These are phyloP conservation scores for Hippotragus niger DNA, from an alignment of 2,113 vertebrate genomes.

Conservation along the genomic window DNA sequence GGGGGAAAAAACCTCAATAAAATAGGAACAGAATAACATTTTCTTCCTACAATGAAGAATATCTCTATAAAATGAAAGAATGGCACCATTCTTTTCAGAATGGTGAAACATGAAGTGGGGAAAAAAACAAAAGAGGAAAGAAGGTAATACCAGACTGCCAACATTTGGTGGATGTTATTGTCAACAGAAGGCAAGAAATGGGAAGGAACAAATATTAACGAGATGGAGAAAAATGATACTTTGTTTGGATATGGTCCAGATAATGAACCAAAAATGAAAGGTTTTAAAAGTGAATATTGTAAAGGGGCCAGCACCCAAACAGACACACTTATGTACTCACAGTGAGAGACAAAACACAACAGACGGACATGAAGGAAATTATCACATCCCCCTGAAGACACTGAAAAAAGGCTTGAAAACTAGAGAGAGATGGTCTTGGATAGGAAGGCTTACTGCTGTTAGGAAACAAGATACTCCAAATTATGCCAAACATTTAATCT, in stretches of 20 bases:
- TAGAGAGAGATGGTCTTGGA: background rate
- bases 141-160: background rate
- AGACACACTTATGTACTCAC: background rate
- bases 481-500: background rate
- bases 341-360: background rate
- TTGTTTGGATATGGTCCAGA: background rate
- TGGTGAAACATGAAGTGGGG: background rate
- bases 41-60: conserved; percentile 12
- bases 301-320: background rate
- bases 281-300: background rate
- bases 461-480: background rate
- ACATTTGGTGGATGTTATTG: background rate
- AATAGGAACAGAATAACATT: conserved; percentile 8
- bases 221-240: background rate
- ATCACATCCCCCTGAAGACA: background rate
- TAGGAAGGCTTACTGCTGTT: background rate
- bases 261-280: background rate
- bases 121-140: background rate
- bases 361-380: background rate
- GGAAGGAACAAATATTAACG: background rate
- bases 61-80: conserved; percentile 17
- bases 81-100: background rate
- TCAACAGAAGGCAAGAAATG: background rate
- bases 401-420: background rate
- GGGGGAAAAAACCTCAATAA: background rate